Base-by-base conservation (phyloP, 2,888 invertebrate species). In the Dasypolia templi region DNA sequence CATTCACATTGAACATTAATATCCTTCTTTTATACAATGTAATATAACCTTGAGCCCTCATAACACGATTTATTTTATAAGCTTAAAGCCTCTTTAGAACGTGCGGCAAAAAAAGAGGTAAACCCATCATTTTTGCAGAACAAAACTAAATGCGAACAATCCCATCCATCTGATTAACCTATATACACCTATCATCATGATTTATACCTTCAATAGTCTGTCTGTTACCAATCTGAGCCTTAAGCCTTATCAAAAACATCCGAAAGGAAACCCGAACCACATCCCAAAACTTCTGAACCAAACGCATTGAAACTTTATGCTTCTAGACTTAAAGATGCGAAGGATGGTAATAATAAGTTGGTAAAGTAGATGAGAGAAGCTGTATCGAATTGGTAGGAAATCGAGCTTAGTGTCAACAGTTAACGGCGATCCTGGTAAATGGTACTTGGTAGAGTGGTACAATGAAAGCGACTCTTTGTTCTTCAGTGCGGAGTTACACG, bases 401-500 rank as follows among this genome's bases (percentile, higher is more conserved):
- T 94, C 92, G 94, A 93, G 84, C 95, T 96, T 94, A 96, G 94
- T 95, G 95, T 96, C 96, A 95, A 94, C 95, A 94, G 94, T 94
- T 94, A 93, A 95, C 91, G 94, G 92, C 72, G 79, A 85, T 85
- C 81, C 81, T 70, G 77, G 79, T 87, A 75, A 80, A 85, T 74
- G 78, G 79, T 82, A 63, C 73, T 80, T 64, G 68, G 77, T 61
- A 62, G 51, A 63, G 67, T 79, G 88, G 86, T 78, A 89, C 88
- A 87, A 89, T 87, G 87, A 75, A 88, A 78, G 77, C 72, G 61
- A 76, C 62, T 72, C 93, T 94, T 94, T 94, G 94, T 93, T 90
- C 88, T 91, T 91, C 86, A 89, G 88, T 88, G 83, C 87, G 83
- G 86, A 91, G 90, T 94, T 94, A 94, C 91, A 94, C 93, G 94